phyloP scores from a whole-genome alignment of 2,888 invertebrate species.

The Yponomeuta cagnagella region DNA sequence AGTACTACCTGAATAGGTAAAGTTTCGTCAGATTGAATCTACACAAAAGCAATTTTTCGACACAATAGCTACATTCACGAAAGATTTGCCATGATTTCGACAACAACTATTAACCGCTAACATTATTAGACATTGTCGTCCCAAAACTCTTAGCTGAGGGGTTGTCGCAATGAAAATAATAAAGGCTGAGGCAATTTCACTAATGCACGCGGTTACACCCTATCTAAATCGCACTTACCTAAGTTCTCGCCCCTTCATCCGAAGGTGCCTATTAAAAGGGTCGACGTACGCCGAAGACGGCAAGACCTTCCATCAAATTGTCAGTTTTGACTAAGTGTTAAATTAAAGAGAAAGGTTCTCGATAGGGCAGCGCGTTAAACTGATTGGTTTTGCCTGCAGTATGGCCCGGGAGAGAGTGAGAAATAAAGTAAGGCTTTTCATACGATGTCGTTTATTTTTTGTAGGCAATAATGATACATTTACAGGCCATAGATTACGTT shows the following conservation, averaged over 20 bases:
- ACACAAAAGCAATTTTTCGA: too few species aligned
- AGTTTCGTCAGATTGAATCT: too few species aligned
- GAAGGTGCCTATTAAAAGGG: slow-evolving; percentile 68
- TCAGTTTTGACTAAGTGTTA: slow-evolving; percentile 61
- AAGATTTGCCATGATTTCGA: neutral
- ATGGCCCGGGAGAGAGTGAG: neutral
- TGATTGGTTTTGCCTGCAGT: slow-evolving; percentile 20
- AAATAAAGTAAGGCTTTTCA: slow-evolving; percentile 20
- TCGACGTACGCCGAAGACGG: slow-evolving; percentile 33
- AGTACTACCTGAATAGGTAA: too few species aligned
- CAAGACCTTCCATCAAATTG: slow-evolving; percentile 50
- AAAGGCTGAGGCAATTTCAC: slow-evolving; percentile 72
- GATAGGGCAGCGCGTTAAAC: slow-evolving; percentile 2
- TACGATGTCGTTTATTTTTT: slow-evolving; percentile 58
- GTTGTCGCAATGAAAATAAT: slow-evolving; percentile 67
- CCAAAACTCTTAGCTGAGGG: slow-evolving; percentile 6
- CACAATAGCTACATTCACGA: too few species aligned
- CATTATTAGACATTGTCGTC: neutral
- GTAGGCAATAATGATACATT: slow-evolving; percentile 63
- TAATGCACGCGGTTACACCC: slow-evolving; percentile 73
- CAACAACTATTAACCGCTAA: neutral
- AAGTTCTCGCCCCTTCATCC: slow-evolving; percentile 33
- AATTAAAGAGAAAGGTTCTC: slow-evolving; percentile 33
- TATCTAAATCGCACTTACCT: slow-evolving; percentile 67
- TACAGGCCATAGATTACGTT: slow-evolving; percentile 46